A percentile compares a stretch with the other conserved stretches of the same genome.
These are phyloP conservation scores for Drosophila tanythrix DNA, from an alignment of 2,888 invertebrate genomes.

Conservation along the genomic window DNA sequence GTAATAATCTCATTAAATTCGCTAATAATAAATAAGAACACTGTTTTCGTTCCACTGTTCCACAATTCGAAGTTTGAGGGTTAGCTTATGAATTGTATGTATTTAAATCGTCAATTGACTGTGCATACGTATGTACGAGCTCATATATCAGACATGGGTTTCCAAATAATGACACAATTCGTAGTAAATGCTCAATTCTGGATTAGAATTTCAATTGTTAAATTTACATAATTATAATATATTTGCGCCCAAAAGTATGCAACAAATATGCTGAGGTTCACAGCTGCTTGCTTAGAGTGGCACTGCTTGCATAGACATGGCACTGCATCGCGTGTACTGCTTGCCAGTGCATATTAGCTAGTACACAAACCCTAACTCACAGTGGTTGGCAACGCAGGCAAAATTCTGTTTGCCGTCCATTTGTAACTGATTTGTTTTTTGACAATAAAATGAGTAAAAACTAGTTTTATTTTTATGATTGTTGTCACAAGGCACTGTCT, in stretches of 20 bases:
- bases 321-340: constrained; percentile 6
- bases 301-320: neutral
- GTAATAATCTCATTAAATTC: neutral
- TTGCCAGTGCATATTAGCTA: neutral
- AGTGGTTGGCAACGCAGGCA: constrained; percentile 5
- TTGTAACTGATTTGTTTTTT: neutral
- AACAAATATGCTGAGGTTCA: rapidly evolving
- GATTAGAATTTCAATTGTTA: neutral
- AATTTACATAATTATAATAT: no score
- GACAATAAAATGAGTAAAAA: constrained; percentile 2
- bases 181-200: neutral
- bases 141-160: neutral
- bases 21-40: no score
- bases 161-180: neutral
- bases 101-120: neutral
- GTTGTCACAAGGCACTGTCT: neutral
- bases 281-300: neutral
- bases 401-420: neutral
- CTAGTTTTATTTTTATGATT: neutral
- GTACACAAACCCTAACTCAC: neutral
- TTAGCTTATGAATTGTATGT: neutral
- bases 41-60: no score
- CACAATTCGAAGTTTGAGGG: neutral
- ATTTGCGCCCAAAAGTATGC: constrained; percentile 6
- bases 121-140: neutral